Evolutionary conservation across 2,113 vertebrate genomes (phyloP).

Genomic region (Monarcha castaneiventris): DNA sequence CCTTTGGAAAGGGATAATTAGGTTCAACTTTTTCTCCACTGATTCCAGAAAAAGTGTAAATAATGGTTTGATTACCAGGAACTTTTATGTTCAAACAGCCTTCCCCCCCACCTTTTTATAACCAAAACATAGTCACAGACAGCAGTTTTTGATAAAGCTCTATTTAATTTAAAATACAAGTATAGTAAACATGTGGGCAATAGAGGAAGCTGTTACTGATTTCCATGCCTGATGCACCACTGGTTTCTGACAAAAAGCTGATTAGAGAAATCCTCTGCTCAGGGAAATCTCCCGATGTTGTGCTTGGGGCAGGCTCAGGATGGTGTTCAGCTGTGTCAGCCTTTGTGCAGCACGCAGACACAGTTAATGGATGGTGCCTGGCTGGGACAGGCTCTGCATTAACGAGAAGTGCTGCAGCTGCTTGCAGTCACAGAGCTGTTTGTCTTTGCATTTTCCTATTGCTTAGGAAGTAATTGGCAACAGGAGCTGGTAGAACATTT

Average conservation of each 20-base stretch:
- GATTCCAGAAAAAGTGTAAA: not conserved
- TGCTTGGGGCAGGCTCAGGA: not conserved
- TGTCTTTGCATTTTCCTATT: not conserved
- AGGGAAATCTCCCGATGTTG: not conserved
- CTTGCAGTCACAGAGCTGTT: fast-evolving
- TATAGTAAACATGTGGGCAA: not conserved
- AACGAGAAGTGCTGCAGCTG: not conserved
- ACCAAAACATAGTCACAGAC: not conserved
- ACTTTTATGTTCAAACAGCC: not conserved
- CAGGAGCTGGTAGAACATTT: not conserved
- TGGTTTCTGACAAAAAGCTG: not conserved
- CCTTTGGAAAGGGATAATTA: not conserved
- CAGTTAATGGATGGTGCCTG: not conserved
- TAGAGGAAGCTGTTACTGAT: not conserved
- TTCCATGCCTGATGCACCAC: not conserved
- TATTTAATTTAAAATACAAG: not conserved
- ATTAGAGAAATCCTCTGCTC: not conserved
- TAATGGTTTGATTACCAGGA: not conserved
- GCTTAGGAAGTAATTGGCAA: not conserved
- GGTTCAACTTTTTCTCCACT: not conserved
- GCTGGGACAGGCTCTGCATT: not conserved
- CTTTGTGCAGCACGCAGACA: not conserved
- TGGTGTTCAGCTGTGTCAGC: not conserved
- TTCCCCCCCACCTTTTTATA: not conserved
- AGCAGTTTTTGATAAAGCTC: not conserved